Base-by-base conservation (phyloP, 2,113 vertebrate species). In the Xenus cinereus region DNA sequence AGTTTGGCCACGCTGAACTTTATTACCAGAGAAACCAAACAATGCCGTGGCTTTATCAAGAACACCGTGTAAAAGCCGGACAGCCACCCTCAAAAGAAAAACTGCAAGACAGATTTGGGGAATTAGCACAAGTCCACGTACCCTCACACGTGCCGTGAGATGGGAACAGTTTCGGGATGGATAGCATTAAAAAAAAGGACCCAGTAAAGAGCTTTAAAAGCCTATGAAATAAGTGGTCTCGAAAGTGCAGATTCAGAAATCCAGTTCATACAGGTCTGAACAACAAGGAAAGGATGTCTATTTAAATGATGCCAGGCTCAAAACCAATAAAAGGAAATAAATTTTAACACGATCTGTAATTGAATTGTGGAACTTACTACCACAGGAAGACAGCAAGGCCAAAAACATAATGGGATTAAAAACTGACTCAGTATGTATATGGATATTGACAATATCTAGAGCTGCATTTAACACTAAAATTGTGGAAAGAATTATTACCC, bases 391-490 rank as follows among this genome's bases (percentile, higher is more conserved):
- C 27, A 15, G 57, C 45, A 86, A 78, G n/a, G 80, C 88, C 94
- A 94, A 95, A 93, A 84, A 5, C 48, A 48, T 94, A 96, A 95
- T 68, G 84, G 83, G 80, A 97, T 94, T 94, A 93, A 94, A 95
- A 92, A 72, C 41, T 60, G 56, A 93, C 51, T 96, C 73, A 57
- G 57, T 84, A 45, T 2, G 6, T 72, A 43, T 45, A 69, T 72
- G 22, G 48, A 88, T 89, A 95, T 53, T 81, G 56, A 94, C 72
- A 51, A 19, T n/a, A 95, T 37, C 72, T 75, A 84, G 51, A 90
- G 56, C 35, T 53, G 63, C 37, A 28, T 39, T 94, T 72, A 87
- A 90, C 45, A 39, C 24, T 26, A 54, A 48, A 71, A 87, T 43
- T 57, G 69, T 24, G 28, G 48, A 66, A 95, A 39, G 30, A 91